Base-by-base conservation (phyloP, 2,113 vertebrate genomes). In the Nibea albiflora region DNA sequence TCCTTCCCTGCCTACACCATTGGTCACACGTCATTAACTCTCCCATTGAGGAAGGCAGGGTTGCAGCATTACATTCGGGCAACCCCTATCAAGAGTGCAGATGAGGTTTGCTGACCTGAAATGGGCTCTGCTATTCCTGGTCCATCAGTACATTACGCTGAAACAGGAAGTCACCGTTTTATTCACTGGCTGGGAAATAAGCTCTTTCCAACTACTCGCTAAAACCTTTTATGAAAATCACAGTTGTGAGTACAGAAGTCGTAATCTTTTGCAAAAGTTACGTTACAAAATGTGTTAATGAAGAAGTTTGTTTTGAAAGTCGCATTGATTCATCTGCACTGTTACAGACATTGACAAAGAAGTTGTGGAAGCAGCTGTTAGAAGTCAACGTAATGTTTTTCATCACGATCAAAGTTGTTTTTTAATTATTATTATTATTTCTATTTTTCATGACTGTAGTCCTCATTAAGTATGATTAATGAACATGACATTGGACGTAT, bases 11-110 rank as follows among this genome's bases (percentile, higher is more conserved):
- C 54, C 50, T 24, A 2, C 19, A 20, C 8, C 17, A 24, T 46
- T 22, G 67, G 83, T 82, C 80, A 75, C 85, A 49, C 76, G 53
- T 70, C 80, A 89, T 89, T 85, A 84, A 52, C 42, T 3, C 39
- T 50, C 58, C 70, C 53, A 35, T 58, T 67, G 60, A 53, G 67
- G 17, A 22, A 47, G 64, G 64, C 24, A 0, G 31, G 54, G 68
- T 68, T 50, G 4, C 47, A 1, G 6, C 66, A 58, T 73, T 26
- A n/a, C 14, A 8, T 42, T 64, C 60, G 67, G 39, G 46, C 19
- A 31, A 19, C 14, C 49, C 62, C n/a, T n/a, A n/a, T 57, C 62
- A 7, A 16, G 70, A 72, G 75, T 20, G 39, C 62, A 46, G 28
- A 65, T 20, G 69, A 78, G 68, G 63, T 78, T 77, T 3, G 7